Percentiles rank a stretch among this genome's conserved stretches.
These are phyloP conservation scores for Pegea sp. DNA, from an alignment of 23 tunicate species.

Conservation along the genomic window DNA sequence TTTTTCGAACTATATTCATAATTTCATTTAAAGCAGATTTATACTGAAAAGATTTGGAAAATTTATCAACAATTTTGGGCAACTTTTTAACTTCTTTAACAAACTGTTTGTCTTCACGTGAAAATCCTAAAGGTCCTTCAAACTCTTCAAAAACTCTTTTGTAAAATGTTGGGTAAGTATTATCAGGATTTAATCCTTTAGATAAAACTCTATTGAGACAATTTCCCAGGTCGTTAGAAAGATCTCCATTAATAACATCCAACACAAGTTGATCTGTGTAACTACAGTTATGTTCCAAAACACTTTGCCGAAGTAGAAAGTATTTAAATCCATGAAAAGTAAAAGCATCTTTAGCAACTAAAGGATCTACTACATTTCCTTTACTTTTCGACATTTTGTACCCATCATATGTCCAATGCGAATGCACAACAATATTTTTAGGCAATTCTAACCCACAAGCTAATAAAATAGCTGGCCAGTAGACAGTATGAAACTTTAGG, in stretches of 20 bases:
- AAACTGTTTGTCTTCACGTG: constrained; percentile 7
- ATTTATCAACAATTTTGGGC: constrained; percentile 18
- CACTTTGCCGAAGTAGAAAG: constrained; percentile 40
- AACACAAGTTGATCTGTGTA: constrained; percentile 8
- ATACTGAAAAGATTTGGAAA: constrained; percentile 16
- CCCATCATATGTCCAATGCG: constrained; percentile 57
- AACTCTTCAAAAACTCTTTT: background rate
- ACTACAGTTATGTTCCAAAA: constrained; percentile 27
- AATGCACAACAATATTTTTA: constrained; percentile 39
- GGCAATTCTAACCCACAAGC: constrained; percentile 80
- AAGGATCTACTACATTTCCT: constrained; percentile 71
- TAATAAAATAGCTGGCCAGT: constrained; percentile 90
- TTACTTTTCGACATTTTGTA: constrained; percentile 79
- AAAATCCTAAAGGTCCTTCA: background rate
- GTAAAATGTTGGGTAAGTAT: constrained; percentile 39
- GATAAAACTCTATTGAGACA: constrained; percentile 37
- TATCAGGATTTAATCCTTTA: constrained; percentile 36
- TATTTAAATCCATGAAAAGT: constrained; percentile 24
- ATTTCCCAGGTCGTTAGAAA: constrained; percentile 63
- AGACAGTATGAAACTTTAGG: constrained; percentile 64
- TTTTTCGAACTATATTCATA: constrained; percentile 16
- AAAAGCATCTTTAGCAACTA: constrained; percentile 9
- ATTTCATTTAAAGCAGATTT: constrained; percentile 17
- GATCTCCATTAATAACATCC: constrained; percentile 32
- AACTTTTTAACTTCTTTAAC: constrained; percentile 17